Evolutionary conservation across 1,140 invertebrate genomes (phyloP).

Genomic region (Drosophila pandora): DNA sequence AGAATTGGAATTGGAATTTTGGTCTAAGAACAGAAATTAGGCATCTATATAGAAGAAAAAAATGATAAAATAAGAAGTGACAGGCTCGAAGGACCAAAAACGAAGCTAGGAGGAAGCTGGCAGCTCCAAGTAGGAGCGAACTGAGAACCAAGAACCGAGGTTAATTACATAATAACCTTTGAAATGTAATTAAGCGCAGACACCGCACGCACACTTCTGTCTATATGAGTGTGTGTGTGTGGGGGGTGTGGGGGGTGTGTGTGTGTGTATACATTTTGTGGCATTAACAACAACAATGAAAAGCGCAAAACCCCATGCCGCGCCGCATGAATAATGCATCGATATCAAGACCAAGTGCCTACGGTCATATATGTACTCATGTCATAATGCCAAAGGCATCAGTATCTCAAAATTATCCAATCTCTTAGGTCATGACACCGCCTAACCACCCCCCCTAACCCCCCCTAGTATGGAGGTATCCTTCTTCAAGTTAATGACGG

Average conservation of each 20-base stretch:
- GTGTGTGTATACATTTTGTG: conserved; percentile 5
- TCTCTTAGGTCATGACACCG: not conserved
- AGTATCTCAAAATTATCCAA: not conserved
- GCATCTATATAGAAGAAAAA: not conserved
- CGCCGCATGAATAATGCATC: conserved; percentile 49
- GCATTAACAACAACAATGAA: conserved; percentile 26
- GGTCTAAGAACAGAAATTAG: not conserved
- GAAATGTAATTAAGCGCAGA: conserved; percentile 62
- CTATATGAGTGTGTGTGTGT: not conserved
- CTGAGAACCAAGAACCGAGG: conserved; percentile 15
- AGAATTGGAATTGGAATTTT: not conserved
- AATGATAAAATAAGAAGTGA: conserved; percentile 7
- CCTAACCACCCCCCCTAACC: too few species aligned
- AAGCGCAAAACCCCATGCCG: conserved; percentile 28
- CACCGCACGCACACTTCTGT: conserved; percentile 1
- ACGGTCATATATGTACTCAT: conserved; percentile 32
- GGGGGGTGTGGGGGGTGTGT: not conserved
- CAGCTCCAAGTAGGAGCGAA: too few species aligned
- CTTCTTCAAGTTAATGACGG: conserved; percentile 43
- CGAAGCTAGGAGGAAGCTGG: too few species aligned
- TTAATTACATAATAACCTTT: conserved; percentile 70
- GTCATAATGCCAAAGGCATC: conserved; percentile 25
- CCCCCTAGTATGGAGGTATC: too few species aligned
- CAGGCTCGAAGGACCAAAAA: not conserved
- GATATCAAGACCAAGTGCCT: conserved; percentile 3